A percentile compares a stretch with the other conserved stretches of the same genome.
Evolutionary conservation across 2,113 vertebrate genomes (phyloP).

Genomic region (Prionailurus viverrinus): DNA sequence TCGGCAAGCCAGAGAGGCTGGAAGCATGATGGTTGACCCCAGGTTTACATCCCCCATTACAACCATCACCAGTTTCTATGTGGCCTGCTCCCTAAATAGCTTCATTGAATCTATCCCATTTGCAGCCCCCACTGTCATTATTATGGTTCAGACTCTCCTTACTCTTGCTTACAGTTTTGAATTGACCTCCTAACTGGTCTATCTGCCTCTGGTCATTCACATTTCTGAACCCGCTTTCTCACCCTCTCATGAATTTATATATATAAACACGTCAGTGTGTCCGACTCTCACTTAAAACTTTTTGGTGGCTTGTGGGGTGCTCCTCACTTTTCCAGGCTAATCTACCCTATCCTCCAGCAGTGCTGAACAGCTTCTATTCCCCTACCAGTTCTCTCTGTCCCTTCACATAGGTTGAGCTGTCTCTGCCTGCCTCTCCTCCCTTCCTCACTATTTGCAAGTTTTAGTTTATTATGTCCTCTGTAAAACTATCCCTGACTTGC

Average conservation of each 20-base stretch:
- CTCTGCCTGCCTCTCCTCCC: not conserved
- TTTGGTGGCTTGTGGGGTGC: not conserved
- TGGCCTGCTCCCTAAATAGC: not conserved
- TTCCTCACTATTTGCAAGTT: not conserved
- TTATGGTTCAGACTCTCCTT: not conserved
- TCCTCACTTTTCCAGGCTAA: not conserved
- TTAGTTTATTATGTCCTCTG: constrained; percentile 3
- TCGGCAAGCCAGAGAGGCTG: not conserved
- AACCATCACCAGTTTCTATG: not conserved
- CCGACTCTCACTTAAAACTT: not conserved
- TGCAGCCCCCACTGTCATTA: not conserved
- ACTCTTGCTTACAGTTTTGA: not conserved
- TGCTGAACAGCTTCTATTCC: not conserved
- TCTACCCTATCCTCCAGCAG: not conserved
- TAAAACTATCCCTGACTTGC: not conserved
- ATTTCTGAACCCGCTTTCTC: not conserved
- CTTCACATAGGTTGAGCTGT: not conserved
- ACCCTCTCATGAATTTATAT: not conserved
- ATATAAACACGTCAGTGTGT: not conserved
- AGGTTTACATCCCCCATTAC: not conserved
- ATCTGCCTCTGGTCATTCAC: not conserved
- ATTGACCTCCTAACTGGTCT: not conserved
- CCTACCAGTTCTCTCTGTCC: not conserved
- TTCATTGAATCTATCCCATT: not conserved
- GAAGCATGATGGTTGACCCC: not conserved